Evolutionary conservation across 2,797 vertebrate genomes (phyloP).

Genomic region (Calcarius lapponicus): DNA sequence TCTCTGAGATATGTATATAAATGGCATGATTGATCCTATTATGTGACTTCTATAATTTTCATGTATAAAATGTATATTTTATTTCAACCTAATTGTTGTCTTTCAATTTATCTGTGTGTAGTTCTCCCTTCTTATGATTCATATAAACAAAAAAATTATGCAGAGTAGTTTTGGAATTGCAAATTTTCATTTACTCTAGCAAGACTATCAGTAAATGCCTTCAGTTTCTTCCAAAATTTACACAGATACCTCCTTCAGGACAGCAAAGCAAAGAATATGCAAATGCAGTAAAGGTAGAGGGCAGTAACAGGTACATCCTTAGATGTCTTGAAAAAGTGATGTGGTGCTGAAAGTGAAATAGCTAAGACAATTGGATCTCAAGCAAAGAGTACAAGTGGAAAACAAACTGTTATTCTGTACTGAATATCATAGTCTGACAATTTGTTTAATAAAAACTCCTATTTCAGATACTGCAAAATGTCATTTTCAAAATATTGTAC

Average conservation of each 20-base stretch:
- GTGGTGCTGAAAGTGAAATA: not conserved
- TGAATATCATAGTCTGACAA: not conserved
- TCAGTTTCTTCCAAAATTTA: not conserved
- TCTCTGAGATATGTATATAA: not conserved
- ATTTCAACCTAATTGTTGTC: not conserved
- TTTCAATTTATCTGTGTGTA: not conserved
- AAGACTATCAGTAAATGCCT: not conserved
- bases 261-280: not conserved
- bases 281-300: not conserved
- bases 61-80: not conserved
- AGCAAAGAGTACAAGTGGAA: not conserved
- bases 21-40: not conserved
- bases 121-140: not conserved
- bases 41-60: not conserved
- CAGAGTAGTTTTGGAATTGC: not conserved
- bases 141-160: not conserved
- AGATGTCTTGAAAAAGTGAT: not conserved
- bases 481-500: not conserved
- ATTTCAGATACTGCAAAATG: not conserved
- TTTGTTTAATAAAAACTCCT: not conserved
- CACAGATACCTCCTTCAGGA: not conserved
- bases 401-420: not conserved
- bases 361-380: not conserved
- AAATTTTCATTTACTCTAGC: not conserved
- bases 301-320: not conserved